Evolutionary conservation across 2,797 vertebrate genomes (phyloP).

Genomic region (Alcedo quadribrachys): DNA sequence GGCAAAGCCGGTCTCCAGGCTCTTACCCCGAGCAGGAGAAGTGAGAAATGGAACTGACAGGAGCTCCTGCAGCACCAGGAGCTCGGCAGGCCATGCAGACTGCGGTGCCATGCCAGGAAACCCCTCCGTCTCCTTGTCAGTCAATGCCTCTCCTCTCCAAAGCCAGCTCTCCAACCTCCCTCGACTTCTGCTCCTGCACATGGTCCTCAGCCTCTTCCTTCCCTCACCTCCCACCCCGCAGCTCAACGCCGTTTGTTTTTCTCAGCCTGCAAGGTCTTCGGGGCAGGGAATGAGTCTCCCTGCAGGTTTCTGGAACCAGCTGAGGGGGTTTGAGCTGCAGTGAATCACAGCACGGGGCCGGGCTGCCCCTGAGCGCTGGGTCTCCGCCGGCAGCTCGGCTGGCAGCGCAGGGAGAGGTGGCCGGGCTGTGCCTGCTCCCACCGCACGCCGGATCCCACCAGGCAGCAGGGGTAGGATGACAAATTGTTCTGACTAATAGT

Average conservation of each 20-base stretch:
- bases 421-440: background rate
- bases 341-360: background rate
- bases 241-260: fast-evolving
- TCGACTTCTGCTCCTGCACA: background rate
- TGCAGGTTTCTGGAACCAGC: background rate
- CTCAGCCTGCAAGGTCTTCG: background rate
- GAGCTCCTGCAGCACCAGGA: background rate
- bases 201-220: background rate
- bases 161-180: background rate
- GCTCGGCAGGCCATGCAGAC: background rate
- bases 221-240: fast-evolving
- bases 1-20: background rate
- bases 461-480: slow-evolving; percentile 63
- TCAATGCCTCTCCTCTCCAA: background rate
- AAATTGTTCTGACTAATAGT: slow-evolving; percentile 70
- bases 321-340: background rate
- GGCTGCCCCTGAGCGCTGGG: background rate
- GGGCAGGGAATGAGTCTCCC: background rate
- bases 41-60: background rate
- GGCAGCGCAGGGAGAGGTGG: fast-evolving
- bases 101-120: background rate
- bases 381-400: background rate
- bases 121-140: background rate
- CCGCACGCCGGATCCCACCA: background rate
- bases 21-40: background rate